Evolutionary conservation across 1,140 invertebrate genomes (phyloP).

Genomic region (Trissolcus basalis): DNA sequence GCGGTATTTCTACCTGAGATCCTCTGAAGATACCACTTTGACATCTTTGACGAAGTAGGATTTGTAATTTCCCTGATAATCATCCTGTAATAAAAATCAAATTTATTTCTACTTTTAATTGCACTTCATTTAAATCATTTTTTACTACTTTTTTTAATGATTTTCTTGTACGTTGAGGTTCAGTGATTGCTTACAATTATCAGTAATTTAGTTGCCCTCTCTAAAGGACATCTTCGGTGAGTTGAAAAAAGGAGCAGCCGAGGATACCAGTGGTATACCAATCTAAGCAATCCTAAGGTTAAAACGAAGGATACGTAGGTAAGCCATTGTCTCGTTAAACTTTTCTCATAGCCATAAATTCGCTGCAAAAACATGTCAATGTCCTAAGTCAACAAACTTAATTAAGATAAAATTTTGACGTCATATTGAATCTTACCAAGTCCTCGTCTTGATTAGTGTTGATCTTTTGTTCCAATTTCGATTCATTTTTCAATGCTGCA

Average conservation of each 20-base stretch:
- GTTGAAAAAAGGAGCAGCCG: constrained; percentile 86
- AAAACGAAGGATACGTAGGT: constrained; percentile 81
- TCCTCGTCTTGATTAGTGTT: constrained; percentile 68
- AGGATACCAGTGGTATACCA: constrained; percentile 93
- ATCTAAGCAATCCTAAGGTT: constrained; percentile 83
- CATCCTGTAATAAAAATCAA: constrained; percentile 73
- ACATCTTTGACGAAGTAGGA: constrained; percentile 81
- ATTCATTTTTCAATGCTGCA: constrained; percentile 66
- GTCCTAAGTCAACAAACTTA: constrained; percentile 5
- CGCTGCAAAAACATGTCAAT: constrained; percentile 73
- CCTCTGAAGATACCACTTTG: constrained; percentile 76
- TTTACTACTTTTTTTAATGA: constrained; percentile 4
- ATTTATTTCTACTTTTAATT: constrained; percentile 8
- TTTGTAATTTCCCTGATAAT: constrained; percentile 83
- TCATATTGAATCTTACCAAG: constrained; percentile 59
- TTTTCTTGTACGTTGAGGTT: constrained; percentile 5
- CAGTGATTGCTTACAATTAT: constrained; percentile 79
- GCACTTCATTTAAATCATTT: constrained; percentile 12
- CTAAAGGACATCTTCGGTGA: constrained; percentile 82
- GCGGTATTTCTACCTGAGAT: constrained; percentile 68
- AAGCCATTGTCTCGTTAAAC: constrained; percentile 73
- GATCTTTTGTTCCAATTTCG: constrained; percentile 70
- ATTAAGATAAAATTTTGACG: constrained; percentile 9
- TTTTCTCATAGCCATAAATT: constrained; percentile 81
- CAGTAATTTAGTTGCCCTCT: constrained; percentile 85